Conservation (phyloP, 2,888 invertebrate species). For the Metellina segmentata region DNA sequence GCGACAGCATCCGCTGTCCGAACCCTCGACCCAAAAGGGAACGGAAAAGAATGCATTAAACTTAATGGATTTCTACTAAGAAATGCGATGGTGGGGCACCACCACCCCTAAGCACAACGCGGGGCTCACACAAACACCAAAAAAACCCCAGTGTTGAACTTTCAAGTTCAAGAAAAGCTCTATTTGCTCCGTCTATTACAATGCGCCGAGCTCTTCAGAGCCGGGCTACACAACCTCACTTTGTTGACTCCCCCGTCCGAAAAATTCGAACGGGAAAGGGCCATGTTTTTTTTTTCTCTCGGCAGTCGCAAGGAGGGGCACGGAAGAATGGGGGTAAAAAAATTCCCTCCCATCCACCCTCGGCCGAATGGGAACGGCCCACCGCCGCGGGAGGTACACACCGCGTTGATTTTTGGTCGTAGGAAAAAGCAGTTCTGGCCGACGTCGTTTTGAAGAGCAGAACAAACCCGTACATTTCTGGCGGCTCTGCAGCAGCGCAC, state of each 20-base stretch:
- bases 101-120: conserved; percentile 15
- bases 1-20: not conserved
- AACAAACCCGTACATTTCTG: conserved; percentile 46
- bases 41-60: not conserved
- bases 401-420: conserved; percentile 10
- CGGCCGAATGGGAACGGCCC: conserved; percentile 33
- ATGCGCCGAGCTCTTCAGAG: conserved; percentile 6
- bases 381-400: conserved; percentile 1
- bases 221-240: conserved; percentile 1
- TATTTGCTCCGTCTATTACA: conserved; percentile 48
- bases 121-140: not conserved
- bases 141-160: not conserved
- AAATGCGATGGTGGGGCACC: not conserved
- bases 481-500: not conserved
- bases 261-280: not conserved
- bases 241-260: not conserved
- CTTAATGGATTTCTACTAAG: conserved; percentile 17
- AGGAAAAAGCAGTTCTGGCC: conserved; percentile 8
- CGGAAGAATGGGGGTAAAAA: conserved; percentile 1
- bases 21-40: not conserved
- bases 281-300: not conserved
- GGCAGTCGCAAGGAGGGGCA: not conserved
- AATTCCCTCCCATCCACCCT: conserved; percentile 4
- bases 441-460: conserved; percentile 40
- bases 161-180: conserved; percentile 29